phyloP scores from a whole-genome alignment of 2,888 invertebrate genomes.

The Oasisia sp. region DNA sequence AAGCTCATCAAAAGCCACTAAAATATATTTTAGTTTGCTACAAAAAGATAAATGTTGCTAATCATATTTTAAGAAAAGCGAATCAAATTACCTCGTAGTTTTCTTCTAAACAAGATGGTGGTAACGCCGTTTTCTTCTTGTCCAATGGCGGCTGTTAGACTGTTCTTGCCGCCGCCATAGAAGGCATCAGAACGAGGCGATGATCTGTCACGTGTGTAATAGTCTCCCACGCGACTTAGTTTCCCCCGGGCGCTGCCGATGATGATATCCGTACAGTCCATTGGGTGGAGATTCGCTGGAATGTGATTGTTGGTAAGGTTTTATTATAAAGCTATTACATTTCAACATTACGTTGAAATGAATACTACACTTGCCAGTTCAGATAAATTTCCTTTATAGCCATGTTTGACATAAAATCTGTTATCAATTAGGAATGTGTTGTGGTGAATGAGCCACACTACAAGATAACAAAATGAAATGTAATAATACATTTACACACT shows the following conservation, averaged over 20 bases:
- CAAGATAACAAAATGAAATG: no score
- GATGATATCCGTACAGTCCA: slow-evolving; percentile 97
- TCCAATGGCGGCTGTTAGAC: slow-evolving; percentile 88
- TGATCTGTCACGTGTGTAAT: slow-evolving; percentile 91
- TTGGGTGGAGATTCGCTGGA: slow-evolving; percentile 80
- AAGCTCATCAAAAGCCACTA: no score
- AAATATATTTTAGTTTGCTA: no score
- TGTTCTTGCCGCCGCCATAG: slow-evolving; percentile 84
- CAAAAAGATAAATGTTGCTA: background rate
- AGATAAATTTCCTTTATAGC: no score
- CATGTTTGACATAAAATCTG: no score
- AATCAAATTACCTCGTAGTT: slow-evolving; percentile 72
- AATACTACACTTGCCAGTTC: background rate
- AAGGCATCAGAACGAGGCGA: slow-evolving; percentile 88
- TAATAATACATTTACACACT: no score
- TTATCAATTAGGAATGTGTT: no score
- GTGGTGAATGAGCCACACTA: no score
- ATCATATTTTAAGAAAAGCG: background rate
- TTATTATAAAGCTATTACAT: background rate
- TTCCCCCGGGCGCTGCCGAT: slow-evolving; percentile 88
- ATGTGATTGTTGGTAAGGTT: background rate
- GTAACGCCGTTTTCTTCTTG: slow-evolving; percentile 88
- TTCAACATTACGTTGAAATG: background rate
- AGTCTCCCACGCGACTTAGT: slow-evolving; percentile 87
- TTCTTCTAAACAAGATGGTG: slow-evolving; percentile 88